Base-by-base conservation (phyloP, 2,113 vertebrate species). In the Xyrauchen texanus region DNA sequence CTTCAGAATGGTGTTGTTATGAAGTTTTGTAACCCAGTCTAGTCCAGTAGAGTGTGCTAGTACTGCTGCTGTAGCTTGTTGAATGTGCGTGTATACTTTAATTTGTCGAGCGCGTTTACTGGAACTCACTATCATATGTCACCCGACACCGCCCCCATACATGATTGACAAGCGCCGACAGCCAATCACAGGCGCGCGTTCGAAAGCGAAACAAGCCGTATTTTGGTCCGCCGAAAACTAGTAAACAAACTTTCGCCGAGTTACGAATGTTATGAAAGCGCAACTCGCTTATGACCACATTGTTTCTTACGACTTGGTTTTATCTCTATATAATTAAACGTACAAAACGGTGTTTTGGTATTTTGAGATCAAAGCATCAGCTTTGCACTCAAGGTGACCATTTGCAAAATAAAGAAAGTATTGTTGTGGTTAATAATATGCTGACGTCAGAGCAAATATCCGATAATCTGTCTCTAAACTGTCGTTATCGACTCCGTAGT, bases 71-170 rank as follows among this genome's bases (percentile, higher is more conserved):
- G 68, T 58, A 47, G 81, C 69, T 51, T 65, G 81, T 66, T 74
- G 69, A 74, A 52, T 49, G 76, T 68, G 82, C 71, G 84, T 76
- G 82, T 75, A 15, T 78, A 34, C 21, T 34, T 68, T 85, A 85
- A 79, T 63, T 58, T 88, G 83, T 85, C 81, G 1, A 89, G 87
- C 81, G 81, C 73, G 60, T 49, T 89, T 91, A 91, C 91, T 88
- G 91, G 89, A 92, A 91, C 88, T 90, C n/a, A 68, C 78, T 89
- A 83, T 89, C 88, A 61, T 34, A 34, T 86, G 86, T 84, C 88
- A 83, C 66, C 60, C 67, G 87, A 74, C 66, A 4, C 80, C 84
- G 47, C 89, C 92, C 81, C 90, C 86, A 3, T 82, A 80, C 82
- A 42, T 86, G 90, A 92, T 52, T 89, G 92, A 88, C 90, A 87